A percentile compares a stretch with the other conserved stretches of the same genome.
These are phyloP conservation scores for Macquaria australasica DNA, from an alignment of 2,113 vertebrate genomes.

Conservation along the genomic window DNA sequence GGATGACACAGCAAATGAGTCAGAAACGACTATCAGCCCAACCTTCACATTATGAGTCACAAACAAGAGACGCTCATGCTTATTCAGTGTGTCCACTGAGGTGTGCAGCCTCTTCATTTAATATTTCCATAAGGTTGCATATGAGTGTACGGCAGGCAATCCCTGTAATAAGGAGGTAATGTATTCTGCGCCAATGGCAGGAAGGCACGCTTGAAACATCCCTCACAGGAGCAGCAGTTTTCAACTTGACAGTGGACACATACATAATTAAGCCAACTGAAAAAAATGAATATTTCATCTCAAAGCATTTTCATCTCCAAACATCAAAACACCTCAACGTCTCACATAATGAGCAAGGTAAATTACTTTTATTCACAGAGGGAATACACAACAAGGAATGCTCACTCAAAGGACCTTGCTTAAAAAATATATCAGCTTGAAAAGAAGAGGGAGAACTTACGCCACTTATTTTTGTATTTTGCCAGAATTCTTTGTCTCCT, in stretches of 20 bases:
- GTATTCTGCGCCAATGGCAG: slow-evolving; percentile 79
- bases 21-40: slow-evolving; percentile 60
- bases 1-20: slow-evolving; percentile 32
- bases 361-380: slow-evolving; percentile 71
- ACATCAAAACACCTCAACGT: slow-evolving; percentile 81
- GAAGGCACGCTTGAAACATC: slow-evolving; percentile 76
- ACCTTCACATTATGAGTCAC: slow-evolving; percentile 60
- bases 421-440: slow-evolving; percentile 31
- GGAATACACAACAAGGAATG: slow-evolving; percentile 61
- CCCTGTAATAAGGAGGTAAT: slow-evolving; percentile 75
- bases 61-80: slow-evolving; percentile 69
- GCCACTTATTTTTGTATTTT: slow-evolving; percentile 19
- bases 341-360: slow-evolving; percentile 76
- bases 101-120: slow-evolving; percentile 77
- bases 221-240: slow-evolving; percentile 72
- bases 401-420: slow-evolving; percentile 43
- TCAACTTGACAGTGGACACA: slow-evolving; percentile 81
- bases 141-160: slow-evolving; percentile 52
- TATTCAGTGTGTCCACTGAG: slow-evolving; percentile 80
- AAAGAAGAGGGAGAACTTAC: neutral
- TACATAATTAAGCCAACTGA: slow-evolving; percentile 79
- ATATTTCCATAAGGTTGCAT: slow-evolving; percentile 82
- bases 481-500: slow-evolving; percentile 11
- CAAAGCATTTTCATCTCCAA: slow-evolving; percentile 78
- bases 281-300: slow-evolving; percentile 81